Evolutionary conservation across 2,888 invertebrate species (phyloP), one percentile per base, ranked within the genome.

Genomic region (Tachystola acroxantha): DNA sequence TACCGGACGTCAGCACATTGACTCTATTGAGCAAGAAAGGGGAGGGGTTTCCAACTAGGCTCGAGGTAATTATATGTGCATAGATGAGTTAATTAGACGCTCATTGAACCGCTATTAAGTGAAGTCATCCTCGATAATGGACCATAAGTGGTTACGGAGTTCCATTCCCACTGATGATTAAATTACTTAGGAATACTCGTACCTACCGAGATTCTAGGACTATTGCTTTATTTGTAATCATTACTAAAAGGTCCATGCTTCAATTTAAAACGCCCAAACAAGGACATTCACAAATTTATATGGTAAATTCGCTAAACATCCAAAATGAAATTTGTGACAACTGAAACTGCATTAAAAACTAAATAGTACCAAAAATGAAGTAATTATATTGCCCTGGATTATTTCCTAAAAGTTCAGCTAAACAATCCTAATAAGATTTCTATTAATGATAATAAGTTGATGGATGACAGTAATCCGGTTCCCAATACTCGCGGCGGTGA

Each of bases 61-160:
- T 41, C 52, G 49, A 53, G 42, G 54, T 58, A 60, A 62, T 64
- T 61, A 59, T 51, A 61, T 50, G 49, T 53, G 45, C 53, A 52
- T 46, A 45, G 51, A 52, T 48, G 49, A 52, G 48, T 54, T 61
- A 60, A 65, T 66, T 65, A 65, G 55, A 46, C 45, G 42, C 51
- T 52, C 52, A 63, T 59, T 61, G 55, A 60, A 45, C 42, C 42
- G 38, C 32, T 47, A 40, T 39, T 46, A 46, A 36, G 50, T 48
- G 37, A 24, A 53, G 51, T 57, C 58, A 60, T 46, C 49, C 37
- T 36, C 43, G 29, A 45, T 55, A 59, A 58, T 57, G 43, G 53
- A 32, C 32, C 27, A 31, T 25, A 27, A 27, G 27, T 27, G 27
- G 27, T 11, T 27, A n/a, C 27, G 7, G 11, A 27, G 7, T 27